phyloP scores from a whole-genome alignment of 2,113 vertebrate genomes.

The Hyperoodon ampullatus region DNA sequence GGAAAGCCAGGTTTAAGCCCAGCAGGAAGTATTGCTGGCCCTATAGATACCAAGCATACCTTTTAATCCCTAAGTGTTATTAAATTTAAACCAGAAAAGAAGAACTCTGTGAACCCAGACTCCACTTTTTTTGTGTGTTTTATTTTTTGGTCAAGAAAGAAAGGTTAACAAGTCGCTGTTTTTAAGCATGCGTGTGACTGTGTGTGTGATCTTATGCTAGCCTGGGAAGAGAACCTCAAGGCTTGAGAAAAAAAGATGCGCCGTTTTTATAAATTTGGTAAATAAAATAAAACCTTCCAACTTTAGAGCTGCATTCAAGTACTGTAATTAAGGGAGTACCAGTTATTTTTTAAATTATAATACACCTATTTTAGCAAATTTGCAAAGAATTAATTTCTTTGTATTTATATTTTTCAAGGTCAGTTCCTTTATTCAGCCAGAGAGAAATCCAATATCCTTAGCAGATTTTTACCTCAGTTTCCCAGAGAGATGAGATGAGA shows the following conservation, averaged over 20 bases:
- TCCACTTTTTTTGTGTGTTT: not conserved
- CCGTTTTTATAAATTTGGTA: not conserved
- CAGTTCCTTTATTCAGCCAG: not conserved
- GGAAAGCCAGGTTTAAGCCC: not conserved
- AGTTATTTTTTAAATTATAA: constrained; percentile 3
- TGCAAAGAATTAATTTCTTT: constrained; percentile 20
- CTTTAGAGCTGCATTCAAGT: not conserved
- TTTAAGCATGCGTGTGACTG: not conserved
- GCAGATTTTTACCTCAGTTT: constrained; percentile 20
- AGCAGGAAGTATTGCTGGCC: not conserved
- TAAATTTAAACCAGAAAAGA: constrained; percentile 3
- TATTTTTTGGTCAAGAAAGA: not conserved
- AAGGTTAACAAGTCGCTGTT: not conserved
- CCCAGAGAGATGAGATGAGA: not conserved
- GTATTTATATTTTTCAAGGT: constrained; percentile 5
- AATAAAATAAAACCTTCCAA: constrained; percentile 3
- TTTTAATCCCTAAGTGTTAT: not conserved
- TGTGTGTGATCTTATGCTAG: not conserved
- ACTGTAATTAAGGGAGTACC: not conserved
- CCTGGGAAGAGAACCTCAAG: not conserved
- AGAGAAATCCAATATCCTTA: not conserved
- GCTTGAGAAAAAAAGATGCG: not conserved
- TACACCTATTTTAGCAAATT: constrained; percentile 8
- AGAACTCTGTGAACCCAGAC: not conserved
- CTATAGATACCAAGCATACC: not conserved